Evolutionary conservation across 1,140 invertebrate species (phyloP), one percentile per base, ranked within the genome.

Genomic region (Pseudomyrmex dendroicus): DNA sequence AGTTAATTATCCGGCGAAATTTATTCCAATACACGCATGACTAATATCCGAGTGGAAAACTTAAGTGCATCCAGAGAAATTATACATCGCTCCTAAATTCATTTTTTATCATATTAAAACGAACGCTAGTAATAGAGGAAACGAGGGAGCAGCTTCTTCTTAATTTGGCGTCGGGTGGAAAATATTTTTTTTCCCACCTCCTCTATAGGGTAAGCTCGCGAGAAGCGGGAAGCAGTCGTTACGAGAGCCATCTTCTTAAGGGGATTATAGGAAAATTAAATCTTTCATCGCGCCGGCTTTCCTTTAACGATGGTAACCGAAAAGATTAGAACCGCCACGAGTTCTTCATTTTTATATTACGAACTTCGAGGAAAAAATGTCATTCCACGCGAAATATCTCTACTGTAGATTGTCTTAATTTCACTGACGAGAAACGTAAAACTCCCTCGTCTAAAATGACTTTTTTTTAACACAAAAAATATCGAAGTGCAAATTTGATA

Each of bases 211-310:
- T 59, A 57, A 78, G 64, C 76, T 78, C 50, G 35, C 48, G 35
- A 64, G 48, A 84, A 63, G 25, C 25, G 74, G 46, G 54, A 13
- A 78, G 64, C 73, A 52, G 64, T 35, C 66, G 52, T 72, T 63
- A 70, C 76, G 77, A n/a, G 15, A 48, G 56, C 66, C 46, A 72
- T 83, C 67, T 72, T 76, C 48, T 80, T 62, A 67, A 80, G 63
- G 67, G 59, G 82, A 86, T 86, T 86, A 84, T 50, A 64, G 67
- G 15, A 74, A 86, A 86, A 86, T 86, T 77, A 84, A 86, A 86
- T 80, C 74, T 64, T 80, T 86, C 85, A 84, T 77, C 56, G 68
- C 35, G 54, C 57, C 73, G 62, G 73, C 44, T 56, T 72, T 20
- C n/a, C 82, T 62, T 61, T 61, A 72, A 72, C 57, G 72, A 56